phyloP scores from a whole-genome alignment of 2,797 vertebrate genomes.

The Carcharodon carcharias region DNA sequence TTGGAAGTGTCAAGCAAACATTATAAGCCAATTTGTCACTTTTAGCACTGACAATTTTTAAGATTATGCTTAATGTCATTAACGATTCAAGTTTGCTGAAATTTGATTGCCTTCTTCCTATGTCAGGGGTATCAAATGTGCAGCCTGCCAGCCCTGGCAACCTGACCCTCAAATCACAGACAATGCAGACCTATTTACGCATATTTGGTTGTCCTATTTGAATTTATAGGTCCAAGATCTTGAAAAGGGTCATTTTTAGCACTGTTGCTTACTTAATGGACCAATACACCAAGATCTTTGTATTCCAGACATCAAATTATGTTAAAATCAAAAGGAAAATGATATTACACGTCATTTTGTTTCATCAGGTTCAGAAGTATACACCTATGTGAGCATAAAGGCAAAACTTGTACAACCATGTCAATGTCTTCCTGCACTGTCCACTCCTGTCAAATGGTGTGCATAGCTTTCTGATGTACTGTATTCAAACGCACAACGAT shows the following conservation, averaged over 20 bases:
- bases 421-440: neutral
- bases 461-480: neutral
- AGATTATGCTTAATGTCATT: neutral
- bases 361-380: neutral
- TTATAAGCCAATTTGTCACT: neutral
- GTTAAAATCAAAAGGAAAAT: neutral
- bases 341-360: neutral
- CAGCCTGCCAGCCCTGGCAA: neutral
- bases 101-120: neutral
- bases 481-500: too few species aligned
- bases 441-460: neutral
- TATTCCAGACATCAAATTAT: neutral
- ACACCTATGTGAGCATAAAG: neutral
- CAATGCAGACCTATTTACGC: neutral
- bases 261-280: too few species aligned
- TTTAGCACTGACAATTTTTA: neutral
- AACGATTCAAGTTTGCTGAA: neutral
- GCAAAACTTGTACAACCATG: neutral
- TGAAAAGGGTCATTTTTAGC: neutral
- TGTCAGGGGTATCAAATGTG: neutral
- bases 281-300: neutral
- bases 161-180: neutral
- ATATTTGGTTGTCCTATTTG: neutral
- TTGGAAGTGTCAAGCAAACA: neutral
- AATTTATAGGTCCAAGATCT: neutral